phyloP scores from a whole-genome alignment of 2,888 invertebrate genomes.

The Hyles lineata region DNA sequence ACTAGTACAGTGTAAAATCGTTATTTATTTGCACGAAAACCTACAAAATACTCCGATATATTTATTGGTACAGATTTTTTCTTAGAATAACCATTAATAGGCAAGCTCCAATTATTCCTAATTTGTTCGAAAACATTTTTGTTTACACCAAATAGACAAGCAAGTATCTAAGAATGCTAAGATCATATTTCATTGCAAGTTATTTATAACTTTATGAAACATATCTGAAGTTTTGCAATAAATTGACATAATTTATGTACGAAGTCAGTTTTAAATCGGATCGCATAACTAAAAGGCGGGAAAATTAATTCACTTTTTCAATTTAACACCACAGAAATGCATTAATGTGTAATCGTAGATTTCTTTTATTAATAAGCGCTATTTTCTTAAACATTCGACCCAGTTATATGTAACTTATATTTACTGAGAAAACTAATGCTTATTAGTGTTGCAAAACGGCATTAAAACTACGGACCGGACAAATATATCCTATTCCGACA shows the following conservation, averaged over 20 bases:
- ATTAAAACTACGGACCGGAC: not conserved
- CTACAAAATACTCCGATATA: too few species aligned
- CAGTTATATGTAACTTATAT: not conserved
- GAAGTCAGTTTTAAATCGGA: not conserved
- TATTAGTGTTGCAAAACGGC: not conserved
- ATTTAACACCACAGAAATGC: not conserved
- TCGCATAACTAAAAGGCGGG: not conserved
- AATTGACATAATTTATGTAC: not conserved
- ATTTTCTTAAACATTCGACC: not conserved
- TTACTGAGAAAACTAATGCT: not conserved
- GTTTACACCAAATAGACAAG: too few species aligned
- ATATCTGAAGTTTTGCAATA: conserved; percentile 6
- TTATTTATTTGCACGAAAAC: too few species aligned
- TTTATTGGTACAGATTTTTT: too few species aligned
- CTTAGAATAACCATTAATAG: too few species aligned
- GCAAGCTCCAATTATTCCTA: too few species aligned
- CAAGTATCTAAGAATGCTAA: too few species aligned
- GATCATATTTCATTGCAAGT: not conserved
- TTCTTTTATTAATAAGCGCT: not conserved
- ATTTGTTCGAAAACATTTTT: too few species aligned
- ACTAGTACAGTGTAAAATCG: too few species aligned
- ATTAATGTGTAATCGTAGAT: not conserved
- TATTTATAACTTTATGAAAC: not conserved
- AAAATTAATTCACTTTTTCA: not conserved
- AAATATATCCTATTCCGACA: not conserved